Percentiles rank a stretch among this genome's conserved stretches.
These are phyloP conservation scores for Glossosoma conforme DNA, from an alignment of 1,140 invertebrate species.

Conservation along the genomic window DNA sequence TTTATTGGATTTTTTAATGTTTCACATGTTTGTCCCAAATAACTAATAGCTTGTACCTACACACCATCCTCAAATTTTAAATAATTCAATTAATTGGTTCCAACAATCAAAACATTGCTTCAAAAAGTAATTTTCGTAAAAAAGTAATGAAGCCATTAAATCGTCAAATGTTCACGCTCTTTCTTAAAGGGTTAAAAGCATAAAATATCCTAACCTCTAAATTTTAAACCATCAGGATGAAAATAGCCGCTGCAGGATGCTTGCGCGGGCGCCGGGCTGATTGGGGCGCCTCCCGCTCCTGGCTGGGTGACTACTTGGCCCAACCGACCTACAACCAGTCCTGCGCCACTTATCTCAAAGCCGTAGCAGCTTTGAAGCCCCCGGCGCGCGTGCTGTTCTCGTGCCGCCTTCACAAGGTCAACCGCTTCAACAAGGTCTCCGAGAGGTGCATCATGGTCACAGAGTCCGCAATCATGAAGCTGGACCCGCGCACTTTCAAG, in stretches of 20 bases:
- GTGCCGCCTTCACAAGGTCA: conserved; percentile 59
- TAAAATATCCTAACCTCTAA: background rate
- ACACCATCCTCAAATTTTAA: too few species aligned
- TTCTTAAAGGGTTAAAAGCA: too few species aligned
- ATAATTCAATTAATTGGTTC: too few species aligned
- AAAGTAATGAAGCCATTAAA: too few species aligned
- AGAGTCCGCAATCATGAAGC: conserved; percentile 82
- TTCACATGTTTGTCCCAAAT: too few species aligned
- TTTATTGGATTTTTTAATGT: too few species aligned
- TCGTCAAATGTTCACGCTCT: too few species aligned
- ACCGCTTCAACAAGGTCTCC: conserved; percentile 78
- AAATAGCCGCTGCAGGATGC: conserved; percentile 75
- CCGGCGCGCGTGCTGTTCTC: conserved; percentile 50
- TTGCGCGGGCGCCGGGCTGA: conserved; percentile 67
- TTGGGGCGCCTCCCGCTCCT: conserved; percentile 80
- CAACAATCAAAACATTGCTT: too few species aligned
- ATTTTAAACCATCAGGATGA: conserved; percentile 38
- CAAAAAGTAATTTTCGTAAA: too few species aligned
- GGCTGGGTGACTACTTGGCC: conserved; percentile 90
- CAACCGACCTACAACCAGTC: conserved; percentile 72
- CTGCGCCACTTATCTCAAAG: conserved; percentile 64
- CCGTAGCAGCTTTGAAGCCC: conserved; percentile 33
- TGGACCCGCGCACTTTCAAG: conserved; percentile 85
- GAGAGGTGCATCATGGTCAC: conserved; percentile 87
- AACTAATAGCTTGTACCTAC: too few species aligned